Base-by-base conservation (phyloP, 2,113 vertebrate genomes). In the Alouatta palliata region DNA sequence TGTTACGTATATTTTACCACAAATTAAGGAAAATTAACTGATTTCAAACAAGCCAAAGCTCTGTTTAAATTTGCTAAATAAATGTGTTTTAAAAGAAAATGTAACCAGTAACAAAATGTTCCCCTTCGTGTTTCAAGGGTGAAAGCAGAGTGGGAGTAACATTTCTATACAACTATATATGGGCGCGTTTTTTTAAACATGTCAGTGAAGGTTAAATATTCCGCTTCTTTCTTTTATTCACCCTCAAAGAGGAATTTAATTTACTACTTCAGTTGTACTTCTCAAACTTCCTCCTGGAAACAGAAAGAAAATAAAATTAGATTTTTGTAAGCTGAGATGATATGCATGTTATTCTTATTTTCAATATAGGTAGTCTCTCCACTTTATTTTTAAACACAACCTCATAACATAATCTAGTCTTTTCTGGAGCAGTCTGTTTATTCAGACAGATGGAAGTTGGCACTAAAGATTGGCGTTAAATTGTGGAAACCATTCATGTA, bases 401-500 rank as follows among this genome's bases (percentile, higher is more conserved):
- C 97, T 97, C 79, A 6, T 98, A 98, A 98, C 98, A 98, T 97
- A 99, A 99, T 99, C 98, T 98, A 98, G 98, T 98, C 96, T 96
- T 97, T 98, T 98, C 98, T 99, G 98, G 97, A 98, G 95, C 97
- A 98, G 98, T 97, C 98, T 98, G 98, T 99, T 98, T 98, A 98
- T 98, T 98, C 97, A 98, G 98, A 99, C 98, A 98, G 98, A 98
- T 98, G 98, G 98, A 98, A 97, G 98, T 99, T 99, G 98, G 98
- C 91, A 98, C 98, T 98, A 98, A 99, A 99, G 99, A 99, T 98
- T 99, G 99, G 98, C 98, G 95, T 99, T 99, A 99, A 99, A 99
- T 99, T 99, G 99, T 99, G 99, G 99, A 99, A 99, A 99, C 98
- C 99, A 98, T 98, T 99, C 99, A 99, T 99, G 99, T 99, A 99